Conservation (phyloP, 2,797 vertebrate genomes). For the Cuniculus paca region DNA sequence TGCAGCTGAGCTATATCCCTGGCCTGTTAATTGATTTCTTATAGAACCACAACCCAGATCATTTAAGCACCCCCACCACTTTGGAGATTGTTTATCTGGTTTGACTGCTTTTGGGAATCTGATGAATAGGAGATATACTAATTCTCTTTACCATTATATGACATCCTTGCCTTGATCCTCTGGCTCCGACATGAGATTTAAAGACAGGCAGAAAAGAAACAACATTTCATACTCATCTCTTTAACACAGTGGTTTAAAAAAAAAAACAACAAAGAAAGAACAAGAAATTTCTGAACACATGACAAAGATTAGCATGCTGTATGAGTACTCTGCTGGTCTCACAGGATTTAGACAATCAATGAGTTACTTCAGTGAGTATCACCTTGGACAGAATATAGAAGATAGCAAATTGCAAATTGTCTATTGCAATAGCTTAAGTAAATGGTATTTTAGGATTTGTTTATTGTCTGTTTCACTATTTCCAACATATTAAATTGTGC, state of each 20-base stretch:
- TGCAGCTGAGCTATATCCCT: too few species aligned
- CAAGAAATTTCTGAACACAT: conserved; percentile 41
- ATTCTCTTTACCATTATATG: conserved; percentile 38
- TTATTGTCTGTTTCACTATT: conserved; percentile 15
- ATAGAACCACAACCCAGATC: conserved; percentile 46
- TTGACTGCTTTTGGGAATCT: conserved; percentile 44
- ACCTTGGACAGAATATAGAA: conserved; percentile 35
- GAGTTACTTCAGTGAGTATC: conserved; percentile 7
- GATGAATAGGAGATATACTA: conserved; percentile 50
- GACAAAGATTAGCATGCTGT: background rate
- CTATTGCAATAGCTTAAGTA: background rate
- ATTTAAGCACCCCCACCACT: conserved; percentile 4
- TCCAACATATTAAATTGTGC: conserved; percentile 40
- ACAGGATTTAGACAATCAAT: conserved; percentile 53
- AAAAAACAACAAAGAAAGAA: background rate
- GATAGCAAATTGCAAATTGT: conserved; percentile 13
- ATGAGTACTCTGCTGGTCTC: conserved; percentile 6
- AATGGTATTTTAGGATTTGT: background rate
- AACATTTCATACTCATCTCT: conserved; percentile 58
- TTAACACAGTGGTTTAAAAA: conserved; percentile 36
- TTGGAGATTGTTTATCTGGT: conserved; percentile 37
- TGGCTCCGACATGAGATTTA: conserved; percentile 25
- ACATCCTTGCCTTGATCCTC: conserved; percentile 59
- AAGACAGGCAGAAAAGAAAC: conserved; percentile 57
- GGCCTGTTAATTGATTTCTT: conserved; percentile 1